Evolutionary conservation across 2,113 vertebrate species (phyloP).

Genomic region (Copsychus sechellarum): DNA sequence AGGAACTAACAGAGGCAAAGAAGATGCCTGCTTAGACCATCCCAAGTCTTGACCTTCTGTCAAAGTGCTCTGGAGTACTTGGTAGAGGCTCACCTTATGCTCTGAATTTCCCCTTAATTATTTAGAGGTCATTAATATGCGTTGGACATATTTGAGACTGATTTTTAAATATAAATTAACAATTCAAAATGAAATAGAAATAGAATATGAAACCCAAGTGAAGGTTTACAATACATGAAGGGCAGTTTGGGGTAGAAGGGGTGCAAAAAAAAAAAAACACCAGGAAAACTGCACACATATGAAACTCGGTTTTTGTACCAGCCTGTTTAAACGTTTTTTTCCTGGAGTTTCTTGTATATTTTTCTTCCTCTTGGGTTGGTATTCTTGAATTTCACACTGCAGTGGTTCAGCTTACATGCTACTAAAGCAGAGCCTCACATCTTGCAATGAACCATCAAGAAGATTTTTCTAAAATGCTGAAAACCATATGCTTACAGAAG

Average conservation of each 20-base stretch:
- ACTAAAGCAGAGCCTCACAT: neutral
- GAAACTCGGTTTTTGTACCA: neutral
- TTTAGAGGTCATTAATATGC: constrained; percentile 1
- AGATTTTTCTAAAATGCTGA: neutral
- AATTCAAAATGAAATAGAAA: neutral
- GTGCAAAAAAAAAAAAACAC: neutral
- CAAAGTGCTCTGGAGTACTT: neutral
- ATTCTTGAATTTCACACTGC: neutral
- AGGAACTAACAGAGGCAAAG: neutral
- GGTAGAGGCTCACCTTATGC: neutral
- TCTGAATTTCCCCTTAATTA: neutral
- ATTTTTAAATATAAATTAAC: constrained; percentile 33
- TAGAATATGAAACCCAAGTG: neutral
- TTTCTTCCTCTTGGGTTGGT: neutral
- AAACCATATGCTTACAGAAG: neutral
- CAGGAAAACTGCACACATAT: fast-evolving
- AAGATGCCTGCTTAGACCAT: neutral
- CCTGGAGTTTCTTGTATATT: neutral
- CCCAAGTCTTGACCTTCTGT: neutral
- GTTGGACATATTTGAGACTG: neutral
- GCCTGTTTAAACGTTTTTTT: neutral
- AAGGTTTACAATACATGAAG: neutral
- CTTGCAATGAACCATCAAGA: neutral
- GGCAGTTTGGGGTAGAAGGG: neutral
- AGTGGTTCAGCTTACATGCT: neutral